Evolutionary conservation across 2,113 vertebrate species (phyloP), one percentile per base, ranked within the genome.

Genomic region (Lophochroa leadbeateri): DNA sequence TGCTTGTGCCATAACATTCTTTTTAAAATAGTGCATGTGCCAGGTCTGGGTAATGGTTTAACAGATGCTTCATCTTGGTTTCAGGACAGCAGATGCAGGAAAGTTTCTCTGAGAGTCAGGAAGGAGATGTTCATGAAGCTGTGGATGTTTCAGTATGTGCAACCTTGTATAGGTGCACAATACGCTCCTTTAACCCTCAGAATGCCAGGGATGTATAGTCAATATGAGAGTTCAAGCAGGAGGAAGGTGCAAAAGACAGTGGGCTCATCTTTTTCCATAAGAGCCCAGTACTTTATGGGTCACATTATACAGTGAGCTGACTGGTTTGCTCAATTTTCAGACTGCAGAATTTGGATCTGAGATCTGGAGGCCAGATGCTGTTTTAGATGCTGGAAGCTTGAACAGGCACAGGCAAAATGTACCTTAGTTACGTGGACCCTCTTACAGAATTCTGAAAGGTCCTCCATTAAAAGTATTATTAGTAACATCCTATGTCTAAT

Each of bases 61-160:
- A 67, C 91, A 94, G 88, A 92, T 94, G 91, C 25, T 86, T 88
- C 46, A 63, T 81, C 53, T 80, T 94, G 79, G 64, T 91, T 88
- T 71, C 46, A 83, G 75, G 67, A 79, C 23, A 82, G 63, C n/a
- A 94, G 79, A 86, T 72, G 52, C 19, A 43, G 27, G 6, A 39
- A 58, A 71, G 50, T 50, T 94, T 83, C 49, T 90, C 37, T 50
- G 43, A 78, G 25, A 88, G 41, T 14, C 41, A 70, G 28, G 29
- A 86, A 92, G 49, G 27, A 88, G 76, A 67, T 8, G 6, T 74
- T 58, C 25, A 13, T 50, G 35, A 86, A 68, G 46, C 8, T 75
- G 53, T 9, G 33, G 71, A 23, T 77, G 19, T 43, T 74, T 41
- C n/a, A 57, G 28, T 31, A 53, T 15, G 14, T 65, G 57, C 24